Conservation (phyloP, 35 echinoderm and acorn worm genomes). For the Amphiura filiformis region DNA sequence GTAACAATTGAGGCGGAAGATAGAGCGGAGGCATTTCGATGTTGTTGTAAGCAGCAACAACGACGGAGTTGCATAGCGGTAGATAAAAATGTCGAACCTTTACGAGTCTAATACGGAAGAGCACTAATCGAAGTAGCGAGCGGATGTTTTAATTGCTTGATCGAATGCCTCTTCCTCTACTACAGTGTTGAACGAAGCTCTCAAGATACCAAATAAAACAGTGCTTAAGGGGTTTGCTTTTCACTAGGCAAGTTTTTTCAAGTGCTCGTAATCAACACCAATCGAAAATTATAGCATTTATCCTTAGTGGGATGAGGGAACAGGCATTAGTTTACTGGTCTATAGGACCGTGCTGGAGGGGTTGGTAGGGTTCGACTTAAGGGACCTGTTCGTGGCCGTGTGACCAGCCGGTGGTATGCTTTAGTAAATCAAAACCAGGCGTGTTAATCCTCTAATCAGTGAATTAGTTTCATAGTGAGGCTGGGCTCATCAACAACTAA, state of each 20-base stretch:
- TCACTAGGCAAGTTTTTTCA: background rate
- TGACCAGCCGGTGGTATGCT: too few relatives aligned
- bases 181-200: background rate
- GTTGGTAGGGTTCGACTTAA: background rate
- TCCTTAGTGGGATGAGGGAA: background rate
- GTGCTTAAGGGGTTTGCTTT: background rate
- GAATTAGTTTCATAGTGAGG: background rate
- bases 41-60: too few relatives aligned
- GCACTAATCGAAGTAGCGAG: background rate
- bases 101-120: too few relatives aligned
- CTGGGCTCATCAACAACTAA: background rate
- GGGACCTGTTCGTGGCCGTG: background rate
- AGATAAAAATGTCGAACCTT: too few relatives aligned
- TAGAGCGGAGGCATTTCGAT: background rate
- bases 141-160: conserved; percentile 1
- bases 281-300: background rate
- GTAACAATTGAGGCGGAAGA: background rate
- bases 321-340: conserved; percentile 6
- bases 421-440: background rate
- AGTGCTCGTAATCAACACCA: conserved; percentile 2
- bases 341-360: background rate
- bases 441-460: conserved; percentile 5
- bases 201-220: background rate
- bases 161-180: background rate
- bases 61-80: too few relatives aligned